phyloP scores from a whole-genome alignment of 1,140 invertebrate genomes.

The Drosophila serrata region DNA sequence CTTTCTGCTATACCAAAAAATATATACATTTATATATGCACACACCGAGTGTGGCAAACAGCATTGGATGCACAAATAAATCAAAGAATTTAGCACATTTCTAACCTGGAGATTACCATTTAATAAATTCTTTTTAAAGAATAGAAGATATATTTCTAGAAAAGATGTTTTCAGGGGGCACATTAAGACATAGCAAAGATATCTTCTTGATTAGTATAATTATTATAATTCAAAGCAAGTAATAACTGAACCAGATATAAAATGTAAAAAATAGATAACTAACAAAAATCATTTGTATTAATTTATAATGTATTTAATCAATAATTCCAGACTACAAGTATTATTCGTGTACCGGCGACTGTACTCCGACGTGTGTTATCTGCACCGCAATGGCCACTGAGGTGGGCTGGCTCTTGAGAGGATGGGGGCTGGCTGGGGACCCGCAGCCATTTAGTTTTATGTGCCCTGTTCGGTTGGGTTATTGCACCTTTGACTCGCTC shows the following conservation, averaged over 20 bases:
- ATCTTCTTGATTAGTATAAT: no score
- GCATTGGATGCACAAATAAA: constrained; percentile 14
- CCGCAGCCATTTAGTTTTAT: constrained; percentile 81
- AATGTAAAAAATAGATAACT: no score
- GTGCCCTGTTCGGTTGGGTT: constrained; percentile 65
- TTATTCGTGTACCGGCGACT: not conserved
- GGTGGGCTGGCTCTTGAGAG: not conserved
- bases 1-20: constrained; percentile 41
- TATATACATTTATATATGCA: constrained; percentile 33
- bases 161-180: not conserved
- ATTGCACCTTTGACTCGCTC: constrained; percentile 81
- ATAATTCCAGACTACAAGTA: no score
- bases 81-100: not conserved
- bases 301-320: not conserved
- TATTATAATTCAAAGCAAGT: no score
- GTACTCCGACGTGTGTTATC: constrained; percentile 54
- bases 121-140: not conserved
- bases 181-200: no score
- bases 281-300: not conserved
- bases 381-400: constrained; percentile 64
- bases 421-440: constrained; percentile 22
- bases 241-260: no score
- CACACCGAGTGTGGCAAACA: constrained; percentile 1
- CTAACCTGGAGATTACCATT: constrained; percentile 1
- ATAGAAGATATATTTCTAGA: not conserved